phyloP scores from a whole-genome alignment of 2,888 invertebrate genomes.

The Tanypteryx hageni region DNA sequence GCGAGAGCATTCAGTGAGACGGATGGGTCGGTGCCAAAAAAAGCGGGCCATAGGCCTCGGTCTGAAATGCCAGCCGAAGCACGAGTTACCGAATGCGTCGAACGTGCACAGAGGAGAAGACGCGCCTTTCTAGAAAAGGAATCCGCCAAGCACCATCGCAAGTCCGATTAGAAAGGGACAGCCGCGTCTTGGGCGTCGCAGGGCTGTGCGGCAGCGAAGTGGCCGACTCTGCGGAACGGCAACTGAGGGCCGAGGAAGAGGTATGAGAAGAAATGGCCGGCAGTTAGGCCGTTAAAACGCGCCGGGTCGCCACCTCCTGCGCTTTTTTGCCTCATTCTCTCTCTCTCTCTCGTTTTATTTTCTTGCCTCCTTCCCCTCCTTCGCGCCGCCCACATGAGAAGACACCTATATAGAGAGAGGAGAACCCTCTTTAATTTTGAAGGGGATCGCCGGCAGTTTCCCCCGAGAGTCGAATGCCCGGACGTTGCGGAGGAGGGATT shows the following conservation, averaged over 20 bases:
- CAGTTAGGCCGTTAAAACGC: background rate
- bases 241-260: background rate
- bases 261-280: background rate
- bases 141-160: background rate
- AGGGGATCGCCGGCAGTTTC: conserved; percentile 36
- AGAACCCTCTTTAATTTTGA: conserved; percentile 47
- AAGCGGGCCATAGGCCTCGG: background rate
- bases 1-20: too few species aligned
- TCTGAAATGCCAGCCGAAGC: background rate
- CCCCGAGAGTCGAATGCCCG: conserved; percentile 9
- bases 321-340: conserved; percentile 7
- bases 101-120: too few species aligned
- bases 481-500: background rate
- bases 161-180: background rate
- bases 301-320: background rate
- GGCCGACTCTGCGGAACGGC: background rate
- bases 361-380: background rate
- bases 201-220: background rate
- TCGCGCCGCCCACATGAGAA: background rate
- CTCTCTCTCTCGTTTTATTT: background rate
- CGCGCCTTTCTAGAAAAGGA: background rate
- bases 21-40: background rate
- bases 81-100: background rate
- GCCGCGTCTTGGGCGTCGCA: background rate
- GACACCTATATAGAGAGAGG: background rate